Base-by-base conservation (phyloP, 1,140 invertebrate genomes). In the Dysdera silvatica region DNA sequence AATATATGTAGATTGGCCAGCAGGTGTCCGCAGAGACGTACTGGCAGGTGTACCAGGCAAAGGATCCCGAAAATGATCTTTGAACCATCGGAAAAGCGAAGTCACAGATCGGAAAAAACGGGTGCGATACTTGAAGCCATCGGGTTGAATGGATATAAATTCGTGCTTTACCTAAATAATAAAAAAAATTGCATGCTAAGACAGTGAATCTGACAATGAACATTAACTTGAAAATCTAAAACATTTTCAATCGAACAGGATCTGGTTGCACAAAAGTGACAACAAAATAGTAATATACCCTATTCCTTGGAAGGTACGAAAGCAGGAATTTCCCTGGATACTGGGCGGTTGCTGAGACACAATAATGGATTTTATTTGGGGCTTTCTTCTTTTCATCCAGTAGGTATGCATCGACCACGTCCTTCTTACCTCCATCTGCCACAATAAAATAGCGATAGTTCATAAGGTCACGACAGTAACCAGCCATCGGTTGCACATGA, bases 291-390 rank as follows among this genome's bases (percentile, higher is more conserved):
- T n/a, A n/a, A 45, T 24, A 55, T 58, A 66, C 67, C 69, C 87
- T 85, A 45, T 82, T 82, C 29, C 91, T 80, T 0, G 94, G 95
- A 65, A 98, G 76, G 76, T 98, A 99, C 0, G 92, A 94, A 0
- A 99, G 77, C 37, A 98, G 72, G 73, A 99, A 99, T 73, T 95
- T 93, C 10, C 95, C 95, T 0, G 97, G 95, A 73, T 87, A 89
- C 72, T 87, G 88, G 75, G 88, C 90, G 0, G 85, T 84, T 0
- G 88, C 87, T 5, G 87, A 88, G n/a, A 95, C 77, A 35, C 93
- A 83, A 69, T 95, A 97, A 67, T 92, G 93, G 54, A 96, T 95
- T 74, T 91, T 89, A 35, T 84, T 84, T 0, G 90, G 82, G 73
- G 89, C 89, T 65, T 87, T 87, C 52, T 85, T 82, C 71, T 91